A percentile compares a stretch with the other conserved stretches of the same genome.
Conservation (phyloP, 2,113 vertebrate genomes). For the Tachycineta bicolor region DNA sequence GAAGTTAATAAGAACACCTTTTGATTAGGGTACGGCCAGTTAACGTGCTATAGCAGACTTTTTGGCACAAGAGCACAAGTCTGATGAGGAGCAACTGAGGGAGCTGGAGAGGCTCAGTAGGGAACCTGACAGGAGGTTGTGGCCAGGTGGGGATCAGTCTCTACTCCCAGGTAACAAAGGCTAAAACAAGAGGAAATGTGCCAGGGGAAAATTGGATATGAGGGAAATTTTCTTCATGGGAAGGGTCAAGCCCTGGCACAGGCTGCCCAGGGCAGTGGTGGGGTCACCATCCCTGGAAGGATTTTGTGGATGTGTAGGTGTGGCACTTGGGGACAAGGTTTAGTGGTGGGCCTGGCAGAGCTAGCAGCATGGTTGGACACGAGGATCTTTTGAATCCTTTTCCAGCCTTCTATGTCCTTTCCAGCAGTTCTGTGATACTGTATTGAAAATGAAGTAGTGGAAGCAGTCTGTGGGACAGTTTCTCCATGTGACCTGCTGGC, state of each 20-base stretch:
- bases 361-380: fast-evolving
- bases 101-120: background rate
- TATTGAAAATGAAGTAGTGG: background rate
- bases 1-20: background rate
- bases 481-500: background rate
- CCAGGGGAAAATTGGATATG: background rate
- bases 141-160: background rate
- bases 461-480: background rate
- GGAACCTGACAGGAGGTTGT: background rate
- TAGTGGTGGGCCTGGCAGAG: background rate
- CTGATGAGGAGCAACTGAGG: background rate
- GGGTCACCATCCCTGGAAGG: background rate
- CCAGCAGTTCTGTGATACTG: background rate
- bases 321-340: background rate
- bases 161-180: background rate
- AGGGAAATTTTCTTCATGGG: background rate
- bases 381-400: background rate
- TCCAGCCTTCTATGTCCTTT: no score
- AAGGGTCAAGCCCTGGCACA: background rate
- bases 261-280: background rate
- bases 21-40: background rate
- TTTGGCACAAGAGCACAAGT: background rate
- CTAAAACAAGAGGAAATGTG: background rate
- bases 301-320: background rate
- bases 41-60: background rate